Conservation (phyloP, 1,140 invertebrate genomes). For the Vollenhovia emeryi region DNA sequence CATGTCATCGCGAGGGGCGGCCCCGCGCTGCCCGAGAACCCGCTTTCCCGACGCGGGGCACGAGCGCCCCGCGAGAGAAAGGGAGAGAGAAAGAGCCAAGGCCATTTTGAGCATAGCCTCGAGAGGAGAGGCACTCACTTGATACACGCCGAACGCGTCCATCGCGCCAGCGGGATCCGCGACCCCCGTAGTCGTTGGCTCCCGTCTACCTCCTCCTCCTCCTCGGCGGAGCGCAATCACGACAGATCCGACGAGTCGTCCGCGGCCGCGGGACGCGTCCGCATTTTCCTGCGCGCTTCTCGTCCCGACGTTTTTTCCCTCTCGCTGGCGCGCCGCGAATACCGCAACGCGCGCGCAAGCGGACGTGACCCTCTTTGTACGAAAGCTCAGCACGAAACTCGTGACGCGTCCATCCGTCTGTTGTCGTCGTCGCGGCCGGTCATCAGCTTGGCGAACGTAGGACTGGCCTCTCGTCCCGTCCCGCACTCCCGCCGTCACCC, state of each 20-base stretch:
- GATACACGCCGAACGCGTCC: slow-evolving; percentile 84
- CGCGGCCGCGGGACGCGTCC: not conserved
- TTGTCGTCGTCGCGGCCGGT: slow-evolving; percentile 13
- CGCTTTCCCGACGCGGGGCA: not conserved
- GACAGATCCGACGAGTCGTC: not conserved
- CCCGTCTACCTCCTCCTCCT: not conserved
- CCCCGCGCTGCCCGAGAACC: not conserved
- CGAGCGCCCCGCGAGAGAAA: slow-evolving; percentile 33
- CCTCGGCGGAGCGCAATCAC: slow-evolving; percentile 8
- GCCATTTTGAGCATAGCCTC: slow-evolving; percentile 75
- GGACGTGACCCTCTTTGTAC: slow-evolving; percentile 59
- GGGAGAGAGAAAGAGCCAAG: slow-evolving; percentile 66
- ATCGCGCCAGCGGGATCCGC: slow-evolving; percentile 69
- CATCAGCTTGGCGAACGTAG: slow-evolving; percentile 63
- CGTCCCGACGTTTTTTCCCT: not conserved
- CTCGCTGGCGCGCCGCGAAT: not conserved
- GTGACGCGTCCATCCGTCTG: slow-evolving; percentile 1
- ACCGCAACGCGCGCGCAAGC: slow-evolving; percentile 5
- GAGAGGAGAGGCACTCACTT: slow-evolving; percentile 79
- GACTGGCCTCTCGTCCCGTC: slow-evolving; percentile 21
- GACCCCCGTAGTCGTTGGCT: not conserved
- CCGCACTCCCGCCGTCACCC: not conserved
- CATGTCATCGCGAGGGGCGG: slow-evolving; percentile 30
- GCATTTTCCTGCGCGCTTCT: slow-evolving; percentile 27
- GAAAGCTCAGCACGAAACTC: slow-evolving; percentile 51